phyloP scores from a whole-genome alignment of 23 tunicate species.

The Trididemnum clinides region DNA sequence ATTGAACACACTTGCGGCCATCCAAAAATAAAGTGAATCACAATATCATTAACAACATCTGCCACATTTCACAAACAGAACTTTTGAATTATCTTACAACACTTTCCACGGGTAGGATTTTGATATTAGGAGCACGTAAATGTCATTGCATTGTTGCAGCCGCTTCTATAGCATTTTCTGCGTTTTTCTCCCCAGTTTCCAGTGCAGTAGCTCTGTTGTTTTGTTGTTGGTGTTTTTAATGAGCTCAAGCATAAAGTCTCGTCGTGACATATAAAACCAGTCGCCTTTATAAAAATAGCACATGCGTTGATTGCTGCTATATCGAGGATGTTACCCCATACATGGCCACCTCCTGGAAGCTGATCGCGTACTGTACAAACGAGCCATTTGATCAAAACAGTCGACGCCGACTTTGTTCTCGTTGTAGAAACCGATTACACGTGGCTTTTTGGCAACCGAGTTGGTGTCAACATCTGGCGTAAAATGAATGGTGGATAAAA shows the following conservation, averaged over 20 bases:
- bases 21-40: too few species aligned
- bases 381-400: constrained; percentile 2
- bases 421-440: constrained; percentile 3
- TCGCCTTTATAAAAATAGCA: neutral
- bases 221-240: neutral
- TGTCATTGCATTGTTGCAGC: neutral
- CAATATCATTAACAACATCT: too few species aligned
- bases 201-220: too few species aligned
- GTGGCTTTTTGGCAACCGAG: constrained; percentile 7
- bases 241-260: constrained; percentile 11
- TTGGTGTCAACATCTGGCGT: neutral
- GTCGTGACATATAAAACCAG: neutral
- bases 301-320: constrained; percentile 4
- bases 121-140: constrained; percentile 2
- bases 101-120: constrained; percentile 7
- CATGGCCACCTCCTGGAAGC: neutral
- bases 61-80: too few species aligned
- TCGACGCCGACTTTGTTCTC: constrained; percentile 6
- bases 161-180: neutral
- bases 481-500: too few species aligned
- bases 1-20: too few species aligned
- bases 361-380: too few species aligned
- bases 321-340: constrained; percentile 9
- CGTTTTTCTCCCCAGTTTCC: neutral
- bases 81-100: neutral